Evolutionary conservation across 2,888 invertebrate genomes (phyloP).

Genomic region (Caenorhabditis sp.): DNA sequence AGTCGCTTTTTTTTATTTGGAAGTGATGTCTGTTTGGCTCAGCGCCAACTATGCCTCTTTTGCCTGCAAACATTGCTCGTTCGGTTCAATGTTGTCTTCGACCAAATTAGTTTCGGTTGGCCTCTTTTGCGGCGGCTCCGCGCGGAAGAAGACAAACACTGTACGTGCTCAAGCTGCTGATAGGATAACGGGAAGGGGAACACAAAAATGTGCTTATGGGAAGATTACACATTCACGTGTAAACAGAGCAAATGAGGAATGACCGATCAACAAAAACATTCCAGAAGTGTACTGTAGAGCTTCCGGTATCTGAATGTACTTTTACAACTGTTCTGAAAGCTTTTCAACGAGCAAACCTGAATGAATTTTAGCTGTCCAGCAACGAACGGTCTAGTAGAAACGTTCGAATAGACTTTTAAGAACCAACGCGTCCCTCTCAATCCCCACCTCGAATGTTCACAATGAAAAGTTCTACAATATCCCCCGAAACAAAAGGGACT

Average conservation of each 20-base stretch:
- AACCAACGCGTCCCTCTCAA: no score
- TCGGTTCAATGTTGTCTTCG: conserved; percentile 15
- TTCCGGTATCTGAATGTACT: no score
- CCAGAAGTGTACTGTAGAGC: no score
- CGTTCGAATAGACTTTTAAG: no score
- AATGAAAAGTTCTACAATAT: no score
- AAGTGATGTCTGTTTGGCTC: conserved; percentile 27
- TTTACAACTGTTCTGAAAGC: no score
- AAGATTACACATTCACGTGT: conserved; percentile 54
- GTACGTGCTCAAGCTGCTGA: conserved; percentile 54
- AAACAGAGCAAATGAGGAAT: conserved; percentile 15
- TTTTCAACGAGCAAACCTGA: no score
- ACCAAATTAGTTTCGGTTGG: conserved; percentile 54
- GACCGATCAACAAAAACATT: conserved; percentile 12
- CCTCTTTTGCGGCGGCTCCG: conserved; percentile 41
- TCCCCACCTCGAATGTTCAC: no score
- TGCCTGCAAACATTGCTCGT: conserved; percentile 10
- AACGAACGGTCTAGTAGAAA: no score
- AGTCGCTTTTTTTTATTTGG: conserved; percentile 1
- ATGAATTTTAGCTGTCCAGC: no score
- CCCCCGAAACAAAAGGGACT: conserved; percentile 29
- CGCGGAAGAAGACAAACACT: conserved; percentile 52
- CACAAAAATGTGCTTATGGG: conserved; percentile 56
- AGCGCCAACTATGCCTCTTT: background rate
- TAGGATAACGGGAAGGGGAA: conserved; percentile 43